Conservation (phyloP, 2,797 vertebrate genomes). For the Coluber constrictor region DNA sequence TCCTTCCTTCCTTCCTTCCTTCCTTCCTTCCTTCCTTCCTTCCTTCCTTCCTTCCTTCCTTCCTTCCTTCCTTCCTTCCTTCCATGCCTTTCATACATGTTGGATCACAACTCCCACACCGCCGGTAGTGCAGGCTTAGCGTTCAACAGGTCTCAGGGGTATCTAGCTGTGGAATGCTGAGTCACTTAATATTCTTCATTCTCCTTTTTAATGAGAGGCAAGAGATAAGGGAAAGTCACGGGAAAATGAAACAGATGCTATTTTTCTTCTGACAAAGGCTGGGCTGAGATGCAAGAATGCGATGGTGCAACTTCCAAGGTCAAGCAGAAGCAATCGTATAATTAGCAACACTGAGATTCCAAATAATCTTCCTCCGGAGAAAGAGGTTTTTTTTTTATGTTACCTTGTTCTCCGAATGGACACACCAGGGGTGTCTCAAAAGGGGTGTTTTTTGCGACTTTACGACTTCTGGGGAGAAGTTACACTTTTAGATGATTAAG, state of each 20-base stretch:
- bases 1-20: no score
- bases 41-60: no score
- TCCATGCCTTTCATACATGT: not conserved
- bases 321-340: not conserved
- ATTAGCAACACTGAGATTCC: not conserved
- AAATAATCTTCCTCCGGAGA: not conserved
- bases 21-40: no score
- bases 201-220: not conserved
- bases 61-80: not conserved
- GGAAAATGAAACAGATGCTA: not conserved
- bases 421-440: not conserved
- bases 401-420: not conserved
- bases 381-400: not conserved
- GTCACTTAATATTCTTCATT: not conserved
- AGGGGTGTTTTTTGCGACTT: not conserved
- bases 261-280: not conserved
- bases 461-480: not conserved
- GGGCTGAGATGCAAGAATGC: not conserved
- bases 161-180: not conserved
- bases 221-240: not conserved
- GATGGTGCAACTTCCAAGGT: not conserved
- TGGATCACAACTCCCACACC: not conserved
- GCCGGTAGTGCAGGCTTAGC: not conserved
- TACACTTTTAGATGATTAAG: no score
- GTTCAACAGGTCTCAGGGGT: not conserved